Evolutionary conservation across 2,888 invertebrate species (phyloP).

Genomic region (Acronicta aceris): DNA sequence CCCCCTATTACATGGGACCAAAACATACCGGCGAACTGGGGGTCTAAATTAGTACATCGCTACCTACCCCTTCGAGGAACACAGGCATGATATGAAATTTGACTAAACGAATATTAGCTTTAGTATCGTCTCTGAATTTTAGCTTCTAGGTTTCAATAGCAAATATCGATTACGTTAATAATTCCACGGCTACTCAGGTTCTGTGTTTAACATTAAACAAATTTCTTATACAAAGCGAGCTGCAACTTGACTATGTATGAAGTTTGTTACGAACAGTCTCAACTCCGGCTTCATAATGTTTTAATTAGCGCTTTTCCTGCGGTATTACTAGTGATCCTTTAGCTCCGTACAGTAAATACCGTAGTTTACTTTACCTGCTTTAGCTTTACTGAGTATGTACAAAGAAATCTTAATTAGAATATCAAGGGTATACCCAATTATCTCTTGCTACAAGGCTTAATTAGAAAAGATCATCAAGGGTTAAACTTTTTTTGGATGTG

Average conservation of each 20-base stretch:
- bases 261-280: constrained; percentile 41
- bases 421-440: constrained; percentile 5
- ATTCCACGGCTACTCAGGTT: constrained; percentile 18
- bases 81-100: too few species aligned
- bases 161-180: constrained; percentile 2
- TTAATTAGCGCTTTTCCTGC: constrained; percentile 50
- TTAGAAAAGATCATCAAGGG: not conserved
- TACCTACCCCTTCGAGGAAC: too few species aligned
- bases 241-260: constrained; percentile 41
- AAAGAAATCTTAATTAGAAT: constrained; percentile 33
- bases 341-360: constrained; percentile 28
- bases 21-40: too few species aligned
- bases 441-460: not conserved
- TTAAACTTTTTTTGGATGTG: too few species aligned
- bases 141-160: too few species aligned
- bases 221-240: constrained; percentile 25
- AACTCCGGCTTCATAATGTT: constrained; percentile 49
- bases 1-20: too few species aligned
- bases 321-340: constrained; percentile 24
- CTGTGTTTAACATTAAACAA: constrained; percentile 23
- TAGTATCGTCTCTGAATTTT: too few species aligned
- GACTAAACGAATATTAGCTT: too few species aligned
- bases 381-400: constrained; percentile 4
- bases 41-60: too few species aligned
- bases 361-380: constrained; percentile 10